Evolutionary conservation across 2,113 vertebrate genomes (phyloP).

Genomic region (Amphiprion percula): DNA sequence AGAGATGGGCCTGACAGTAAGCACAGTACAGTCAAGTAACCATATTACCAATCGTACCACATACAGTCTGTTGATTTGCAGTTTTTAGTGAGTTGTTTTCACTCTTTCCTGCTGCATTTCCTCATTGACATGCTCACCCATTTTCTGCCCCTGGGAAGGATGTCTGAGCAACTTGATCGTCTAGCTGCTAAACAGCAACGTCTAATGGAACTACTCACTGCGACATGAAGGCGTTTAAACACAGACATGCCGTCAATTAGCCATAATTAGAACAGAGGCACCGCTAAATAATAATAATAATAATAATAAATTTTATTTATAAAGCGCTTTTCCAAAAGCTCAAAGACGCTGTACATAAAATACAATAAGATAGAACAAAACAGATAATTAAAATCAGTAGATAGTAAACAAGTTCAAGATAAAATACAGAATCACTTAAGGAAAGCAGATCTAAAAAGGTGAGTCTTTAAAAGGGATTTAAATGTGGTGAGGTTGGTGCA

Average conservation of each 20-base stretch:
- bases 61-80: slow-evolving; percentile 13
- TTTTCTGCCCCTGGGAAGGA: slow-evolving; percentile 5
- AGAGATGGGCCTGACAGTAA: not conserved
- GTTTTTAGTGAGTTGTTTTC: slow-evolving; percentile 9
- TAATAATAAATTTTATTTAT: too few relatives aligned
- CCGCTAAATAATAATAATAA: slow-evolving; percentile 47
- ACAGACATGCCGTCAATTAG: slow-evolving; percentile 50
- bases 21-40: not conserved
- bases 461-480: too few relatives aligned
- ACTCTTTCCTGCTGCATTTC: slow-evolving; percentile 1
- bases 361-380: too few relatives aligned
- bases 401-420: too few relatives aligned
- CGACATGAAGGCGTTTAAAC: slow-evolving; percentile 38
- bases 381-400: too few relatives aligned
- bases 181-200: slow-evolving; percentile 7
- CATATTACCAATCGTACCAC: not conserved
- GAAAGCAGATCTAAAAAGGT: too few relatives aligned
- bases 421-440: too few relatives aligned
- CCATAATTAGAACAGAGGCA: slow-evolving; percentile 49
- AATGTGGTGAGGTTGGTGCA: too few relatives aligned
- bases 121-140: not conserved
- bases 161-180: slow-evolving; percentile 16
- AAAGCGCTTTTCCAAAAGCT: too few relatives aligned
- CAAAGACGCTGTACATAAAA: too few relatives aligned
- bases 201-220: slow-evolving; percentile 36